Evolutionary conservation across 2,888 invertebrate species (phyloP), one percentile per base, ranked within the genome.

Genomic region (Andrena praecox): DNA sequence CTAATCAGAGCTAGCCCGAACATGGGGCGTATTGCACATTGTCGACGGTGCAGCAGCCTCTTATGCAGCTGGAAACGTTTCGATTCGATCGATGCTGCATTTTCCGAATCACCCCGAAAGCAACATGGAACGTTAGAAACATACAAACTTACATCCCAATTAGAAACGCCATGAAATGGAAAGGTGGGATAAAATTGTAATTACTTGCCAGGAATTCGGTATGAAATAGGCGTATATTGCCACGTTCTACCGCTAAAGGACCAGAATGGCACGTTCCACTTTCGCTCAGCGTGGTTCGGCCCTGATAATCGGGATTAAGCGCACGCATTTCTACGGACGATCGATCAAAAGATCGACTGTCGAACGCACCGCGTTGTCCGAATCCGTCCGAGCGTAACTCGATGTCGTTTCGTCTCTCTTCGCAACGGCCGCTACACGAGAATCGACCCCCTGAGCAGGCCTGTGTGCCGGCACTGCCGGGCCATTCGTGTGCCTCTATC

Each of bases 321-420:
- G 62, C 16, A 5, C 76, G 67, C 63, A 64, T 67, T 74, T 82
- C 70, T 33, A 82, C 35, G 85, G 83, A 42, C 86, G 86, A 89
- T 87, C 87, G 90, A 90, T 91, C 91, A 89, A 90, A 90, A 91
- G 89, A 89, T 90, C 87, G 85, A 82, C 78, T 64, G 75, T 87
- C 82, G 76, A 80, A 76, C 66, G 77, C 77, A 73, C 66, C 62
- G 71, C 74, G 75, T 82, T 87, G 84, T 85, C 77, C 79, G 60
- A 76, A 80, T 79, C 66, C 77, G 73, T 74, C 63, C 77, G 80
- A 78, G 71, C 71, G 77, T 84, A 81, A 75, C 70, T 59, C 77
- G 62, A 80, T 70, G 79, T 80, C 77, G 71, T 62, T 75, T 67
- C 73, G 52, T 29, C 63, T 60, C 68, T 50, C 70, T 24, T 59